phyloP scores from a whole-genome alignment of 2,888 invertebrate genomes.

The Idaea straminata region DNA sequence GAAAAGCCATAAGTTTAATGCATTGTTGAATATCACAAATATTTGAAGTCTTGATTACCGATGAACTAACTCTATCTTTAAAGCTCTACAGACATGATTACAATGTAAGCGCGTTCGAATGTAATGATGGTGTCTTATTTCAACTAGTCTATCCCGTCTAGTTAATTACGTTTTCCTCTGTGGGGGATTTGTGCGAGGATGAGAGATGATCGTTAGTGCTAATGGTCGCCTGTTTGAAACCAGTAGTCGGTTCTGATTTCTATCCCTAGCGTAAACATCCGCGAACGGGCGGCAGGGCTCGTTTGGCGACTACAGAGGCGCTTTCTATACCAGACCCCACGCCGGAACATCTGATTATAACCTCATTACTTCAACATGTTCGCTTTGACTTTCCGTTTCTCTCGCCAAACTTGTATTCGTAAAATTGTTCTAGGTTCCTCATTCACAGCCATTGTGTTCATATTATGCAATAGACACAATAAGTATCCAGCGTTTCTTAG shows the following conservation, averaged over 20 bases:
- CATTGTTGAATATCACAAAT: slow-evolving; percentile 16
- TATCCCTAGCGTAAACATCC: slow-evolving; percentile 61
- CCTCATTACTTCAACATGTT: slow-evolving; percentile 54
- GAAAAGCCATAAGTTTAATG: slow-evolving; percentile 27
- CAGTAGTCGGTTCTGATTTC: slow-evolving; percentile 53
- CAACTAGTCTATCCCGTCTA: slow-evolving; percentile 20
- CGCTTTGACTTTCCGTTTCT: slow-evolving; percentile 49
- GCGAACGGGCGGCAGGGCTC: slow-evolving; percentile 49
- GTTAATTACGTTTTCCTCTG: slow-evolving; percentile 41
- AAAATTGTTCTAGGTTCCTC: slow-evolving; percentile 6
- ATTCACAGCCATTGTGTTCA: slow-evolving; percentile 9
- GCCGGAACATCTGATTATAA: slow-evolving; percentile 67
- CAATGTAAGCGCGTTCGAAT: slow-evolving; percentile 17
- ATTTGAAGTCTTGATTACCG: slow-evolving; percentile 1
- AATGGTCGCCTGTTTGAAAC: slow-evolving; percentile 46
- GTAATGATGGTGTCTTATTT: slow-evolving; percentile 29
- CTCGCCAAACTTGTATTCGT: slow-evolving; percentile 24
- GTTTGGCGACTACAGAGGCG: slow-evolving; percentile 44
- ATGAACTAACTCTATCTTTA: slow-evolving; percentile 13
- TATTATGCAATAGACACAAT: slow-evolving; percentile 3
- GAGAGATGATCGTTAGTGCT: slow-evolving; percentile 37
- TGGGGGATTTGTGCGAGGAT: slow-evolving; percentile 32
- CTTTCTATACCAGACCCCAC: slow-evolving; percentile 59
- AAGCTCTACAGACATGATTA: slow-evolving; percentile 6
- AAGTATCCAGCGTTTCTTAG: slow-evolving; percentile 1